These are phyloP conservation scores for Rynchops niger DNA, from an alignment of 2,113 vertebrate species.

Conservation along the genomic window DNA sequence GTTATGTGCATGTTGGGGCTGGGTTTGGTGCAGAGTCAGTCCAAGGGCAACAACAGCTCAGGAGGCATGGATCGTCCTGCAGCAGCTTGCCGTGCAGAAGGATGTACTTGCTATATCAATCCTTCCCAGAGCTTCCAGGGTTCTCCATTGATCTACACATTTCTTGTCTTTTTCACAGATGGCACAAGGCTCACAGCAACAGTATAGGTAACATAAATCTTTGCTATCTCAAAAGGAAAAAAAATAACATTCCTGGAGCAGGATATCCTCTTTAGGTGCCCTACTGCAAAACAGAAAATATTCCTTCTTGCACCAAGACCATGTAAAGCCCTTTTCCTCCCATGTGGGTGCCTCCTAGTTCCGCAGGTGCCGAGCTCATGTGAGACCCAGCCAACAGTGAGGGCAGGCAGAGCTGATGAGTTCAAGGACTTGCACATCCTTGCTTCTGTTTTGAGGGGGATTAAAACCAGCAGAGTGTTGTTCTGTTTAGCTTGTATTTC, in stretches of 20 bases:
- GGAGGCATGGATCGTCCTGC: neutral
- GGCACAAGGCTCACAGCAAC: neutral
- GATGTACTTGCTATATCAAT: neutral
- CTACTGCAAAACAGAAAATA: neutral
- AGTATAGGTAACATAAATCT: neutral
- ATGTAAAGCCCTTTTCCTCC: neutral
- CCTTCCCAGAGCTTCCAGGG: neutral
- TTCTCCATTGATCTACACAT: neutral
- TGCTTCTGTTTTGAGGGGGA: neutral
- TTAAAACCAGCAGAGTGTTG: neutral
- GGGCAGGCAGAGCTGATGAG: neutral
- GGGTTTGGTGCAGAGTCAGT: neutral
- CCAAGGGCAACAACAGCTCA: neutral
- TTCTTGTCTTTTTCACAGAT: neutral
- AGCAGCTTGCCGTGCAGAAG: neutral
- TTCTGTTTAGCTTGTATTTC: neutral
- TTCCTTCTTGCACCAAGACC: neutral
- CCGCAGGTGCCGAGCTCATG: neutral
- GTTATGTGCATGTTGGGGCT: neutral
- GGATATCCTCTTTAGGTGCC: neutral
- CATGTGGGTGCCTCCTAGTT: neutral
- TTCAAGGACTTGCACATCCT: neutral
- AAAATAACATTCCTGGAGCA: neutral
- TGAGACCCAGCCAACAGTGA: neutral
- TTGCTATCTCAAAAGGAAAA: neutral